Evolutionary conservation across 2,888 invertebrate species (phyloP).

Genomic region (Helleia helle): DNA sequence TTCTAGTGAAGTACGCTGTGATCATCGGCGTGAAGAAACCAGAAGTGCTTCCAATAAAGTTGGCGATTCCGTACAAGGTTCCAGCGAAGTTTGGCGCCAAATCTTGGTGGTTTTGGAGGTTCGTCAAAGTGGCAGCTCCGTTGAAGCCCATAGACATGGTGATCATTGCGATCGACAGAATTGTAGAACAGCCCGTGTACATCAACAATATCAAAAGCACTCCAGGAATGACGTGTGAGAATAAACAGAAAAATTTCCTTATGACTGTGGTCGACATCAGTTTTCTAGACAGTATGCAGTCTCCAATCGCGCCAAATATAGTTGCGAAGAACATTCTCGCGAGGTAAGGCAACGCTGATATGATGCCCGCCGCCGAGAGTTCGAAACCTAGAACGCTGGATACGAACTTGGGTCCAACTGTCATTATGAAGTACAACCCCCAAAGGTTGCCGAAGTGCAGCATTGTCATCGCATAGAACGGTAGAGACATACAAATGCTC

Average conservation of each 20-base stretch:
- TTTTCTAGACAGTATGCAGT: slow-evolving; percentile 66
- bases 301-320: slow-evolving; percentile 80
- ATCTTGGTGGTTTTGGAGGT: slow-evolving; percentile 80
- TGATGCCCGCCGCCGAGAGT: slow-evolving; percentile 78
- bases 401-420: slow-evolving; percentile 83
- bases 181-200: slow-evolving; percentile 76
- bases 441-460: slow-evolving; percentile 85
- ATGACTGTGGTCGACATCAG: slow-evolving; percentile 60
- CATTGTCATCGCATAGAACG: slow-evolving; percentile 78
- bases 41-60: slow-evolving; percentile 80
- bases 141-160: slow-evolving; percentile 80
- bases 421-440: slow-evolving; percentile 84
- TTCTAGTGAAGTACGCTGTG: slow-evolving; percentile 77
- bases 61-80: slow-evolving; percentile 84
- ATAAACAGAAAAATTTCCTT: slow-evolving; percentile 77
- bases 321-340: slow-evolving; percentile 80
- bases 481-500: slow-evolving; percentile 76
- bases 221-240: slow-evolving; percentile 74
- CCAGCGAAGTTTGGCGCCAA: slow-evolving; percentile 86
- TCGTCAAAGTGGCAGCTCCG: slow-evolving; percentile 76
- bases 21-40: slow-evolving; percentile 84
- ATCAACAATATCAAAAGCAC: slow-evolving; percentile 69
- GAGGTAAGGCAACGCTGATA: slow-evolving; percentile 81
- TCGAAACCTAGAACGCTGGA: slow-evolving; percentile 82
- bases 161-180: slow-evolving; percentile 75